Conservation (phyloP, 2,888 invertebrate genomes). For the Cantharis nigra region DNA sequence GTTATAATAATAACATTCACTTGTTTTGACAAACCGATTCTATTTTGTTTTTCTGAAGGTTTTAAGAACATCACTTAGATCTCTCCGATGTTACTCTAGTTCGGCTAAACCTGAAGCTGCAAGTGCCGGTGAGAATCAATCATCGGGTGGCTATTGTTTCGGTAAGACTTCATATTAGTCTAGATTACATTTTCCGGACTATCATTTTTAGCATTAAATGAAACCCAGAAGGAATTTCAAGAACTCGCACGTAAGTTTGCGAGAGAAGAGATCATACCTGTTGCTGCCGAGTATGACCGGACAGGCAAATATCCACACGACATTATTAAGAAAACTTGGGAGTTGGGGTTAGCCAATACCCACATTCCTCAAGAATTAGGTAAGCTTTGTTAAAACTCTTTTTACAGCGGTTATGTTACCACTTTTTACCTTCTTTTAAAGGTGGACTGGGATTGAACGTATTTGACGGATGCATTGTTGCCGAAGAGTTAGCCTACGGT, state of each 20-base stretch:
- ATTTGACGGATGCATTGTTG: constrained; percentile 77
- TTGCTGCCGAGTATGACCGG: constrained; percentile 86
- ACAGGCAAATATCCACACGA: constrained; percentile 95
- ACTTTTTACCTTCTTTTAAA: constrained; percentile 46
- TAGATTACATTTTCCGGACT: background rate
- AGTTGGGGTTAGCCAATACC: constrained; percentile 83
- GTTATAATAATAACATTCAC: background rate
- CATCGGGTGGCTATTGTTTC: constrained; percentile 7
- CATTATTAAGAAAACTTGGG: constrained; percentile 91
- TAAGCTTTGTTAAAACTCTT: constrained; percentile 47
- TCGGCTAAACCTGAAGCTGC: background rate
- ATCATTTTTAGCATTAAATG: constrained; percentile 60
- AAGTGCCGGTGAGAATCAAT: background rate
- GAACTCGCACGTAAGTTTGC: constrained; percentile 87
- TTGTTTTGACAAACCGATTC: background rate
- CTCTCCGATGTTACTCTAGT: background rate
- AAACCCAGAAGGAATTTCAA: constrained; percentile 79
- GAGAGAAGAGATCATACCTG: constrained; percentile 89
- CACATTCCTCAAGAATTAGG: constrained; percentile 82
- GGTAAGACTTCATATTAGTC: background rate
- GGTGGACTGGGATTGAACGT: constrained; percentile 76
- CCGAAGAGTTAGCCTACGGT: constrained; percentile 87
- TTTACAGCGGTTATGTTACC: background rate
- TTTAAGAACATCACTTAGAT: background rate
- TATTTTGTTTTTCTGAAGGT: background rate